A percentile compares a stretch with the other conserved stretches of the same genome.
Evolutionary conservation across 2,797 vertebrate genomes (phyloP).

Genomic region (Pteronotus mesoamericanus): DNA sequence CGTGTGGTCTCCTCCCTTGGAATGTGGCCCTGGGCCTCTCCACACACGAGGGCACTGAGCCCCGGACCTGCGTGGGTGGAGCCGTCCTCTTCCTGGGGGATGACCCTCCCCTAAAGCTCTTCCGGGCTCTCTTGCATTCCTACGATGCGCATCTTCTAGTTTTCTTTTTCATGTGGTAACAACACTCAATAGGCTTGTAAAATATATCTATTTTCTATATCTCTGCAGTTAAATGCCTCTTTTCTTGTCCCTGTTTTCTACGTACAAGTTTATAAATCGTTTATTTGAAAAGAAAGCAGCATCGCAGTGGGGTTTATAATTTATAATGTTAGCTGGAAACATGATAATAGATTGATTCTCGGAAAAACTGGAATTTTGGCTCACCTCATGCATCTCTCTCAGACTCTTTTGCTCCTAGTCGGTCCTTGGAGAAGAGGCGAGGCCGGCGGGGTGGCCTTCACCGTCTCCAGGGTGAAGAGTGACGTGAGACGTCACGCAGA

Average conservation of each 20-base stretch:
- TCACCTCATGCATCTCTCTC: neutral
- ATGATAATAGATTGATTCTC: neutral
- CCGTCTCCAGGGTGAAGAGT: neutral
- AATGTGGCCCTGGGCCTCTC: neutral
- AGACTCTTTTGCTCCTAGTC: neutral
- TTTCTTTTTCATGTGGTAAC: neutral
- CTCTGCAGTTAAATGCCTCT: neutral
- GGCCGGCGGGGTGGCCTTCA: neutral
- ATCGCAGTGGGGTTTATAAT: neutral
- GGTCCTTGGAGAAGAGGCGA: neutral
- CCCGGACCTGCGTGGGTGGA: neutral
- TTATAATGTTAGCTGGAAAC: neutral
- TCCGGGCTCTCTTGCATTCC: neutral
- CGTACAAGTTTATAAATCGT: neutral
- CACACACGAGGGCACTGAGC: neutral
- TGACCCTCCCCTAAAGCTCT: neutral
- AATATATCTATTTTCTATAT: neutral
- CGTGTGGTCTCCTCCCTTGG: neutral
- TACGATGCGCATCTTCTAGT: neutral
- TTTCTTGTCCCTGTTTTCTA: neutral
- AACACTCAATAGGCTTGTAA: neutral
- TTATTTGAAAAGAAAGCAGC: neutral
- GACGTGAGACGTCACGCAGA: neutral
- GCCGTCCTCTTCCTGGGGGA: neutral
- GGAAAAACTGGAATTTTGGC: neutral